phyloP scores from a whole-genome alignment of 2,888 invertebrate genomes.

The Slavum lentiscoides region DNA sequence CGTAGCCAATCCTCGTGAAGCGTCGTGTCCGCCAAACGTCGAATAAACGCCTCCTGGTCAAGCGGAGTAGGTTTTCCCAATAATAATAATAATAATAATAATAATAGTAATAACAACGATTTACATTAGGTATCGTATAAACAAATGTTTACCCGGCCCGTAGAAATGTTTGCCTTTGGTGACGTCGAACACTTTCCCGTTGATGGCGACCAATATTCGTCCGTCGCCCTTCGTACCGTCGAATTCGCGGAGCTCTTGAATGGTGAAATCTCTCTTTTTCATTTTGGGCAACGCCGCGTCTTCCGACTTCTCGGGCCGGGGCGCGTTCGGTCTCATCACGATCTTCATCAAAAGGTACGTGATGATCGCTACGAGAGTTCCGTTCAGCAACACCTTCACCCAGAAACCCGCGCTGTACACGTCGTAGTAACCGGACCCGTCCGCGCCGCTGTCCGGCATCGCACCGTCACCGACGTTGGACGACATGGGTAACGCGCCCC shows the following conservation, averaged over 20 bases:
- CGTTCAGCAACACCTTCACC: constrained; percentile 63
- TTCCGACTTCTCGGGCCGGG: constrained; percentile 58
- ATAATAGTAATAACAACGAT: background rate
- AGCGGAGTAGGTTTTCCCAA: background rate
- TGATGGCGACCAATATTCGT: constrained; percentile 87
- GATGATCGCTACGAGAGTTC: constrained; percentile 71
- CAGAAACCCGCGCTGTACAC: constrained; percentile 22
- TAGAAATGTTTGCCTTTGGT: constrained; percentile 89
- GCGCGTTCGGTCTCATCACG: constrained; percentile 63
- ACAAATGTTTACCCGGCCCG: constrained; percentile 76
- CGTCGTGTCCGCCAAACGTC: constrained; percentile 92
- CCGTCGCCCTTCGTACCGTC: constrained; percentile 87
- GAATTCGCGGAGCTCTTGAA: constrained; percentile 81
- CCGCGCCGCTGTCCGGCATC: background rate
- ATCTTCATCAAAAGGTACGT: constrained; percentile 76
- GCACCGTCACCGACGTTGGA: background rate
- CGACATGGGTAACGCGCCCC: constrained; percentile 9
- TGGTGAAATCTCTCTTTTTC: constrained; percentile 82
- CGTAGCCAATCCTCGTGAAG: constrained; percentile 90
- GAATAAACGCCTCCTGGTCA: constrained; percentile 86
- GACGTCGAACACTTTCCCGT: constrained; percentile 93
- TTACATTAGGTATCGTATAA: background rate
- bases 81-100: too few relatives aligned
- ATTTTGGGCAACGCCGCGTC: constrained; percentile 76
- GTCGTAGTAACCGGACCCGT: background rate